Base-by-base conservation (phyloP, 2,797 vertebrate genomes). In the Phalanger gymnotis region DNA sequence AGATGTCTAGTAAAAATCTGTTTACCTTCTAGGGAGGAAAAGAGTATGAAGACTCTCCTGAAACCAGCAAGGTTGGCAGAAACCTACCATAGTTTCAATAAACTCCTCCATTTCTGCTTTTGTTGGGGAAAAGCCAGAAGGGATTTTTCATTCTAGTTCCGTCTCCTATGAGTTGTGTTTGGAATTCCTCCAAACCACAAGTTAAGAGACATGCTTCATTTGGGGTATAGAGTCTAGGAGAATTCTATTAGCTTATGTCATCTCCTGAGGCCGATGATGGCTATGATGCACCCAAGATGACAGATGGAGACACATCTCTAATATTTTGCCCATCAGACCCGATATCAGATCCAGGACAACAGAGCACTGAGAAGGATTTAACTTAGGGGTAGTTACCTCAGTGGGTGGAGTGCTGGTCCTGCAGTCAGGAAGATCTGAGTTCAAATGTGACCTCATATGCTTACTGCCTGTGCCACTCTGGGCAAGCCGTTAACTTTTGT, bases 101-200 rank as follows among this genome's bases (percentile, higher is more conserved):
- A 92, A 92, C 27, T 54, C 94, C n/a, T 16, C 66, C 90, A 92
- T 94, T 25, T 5, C 58, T 94, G 28, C 93, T 92, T 94, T 92
- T 94, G 30, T 90, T 92, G 14, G 55, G 94, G 25, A 7, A 34
- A 93, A n/a, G 90, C 6, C 54, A 93, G 73, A 34, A 6, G 9
- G 58, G 53, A 30, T 81, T 87, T 93, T 55, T 51, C 92, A 22
- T 27, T 93, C 31, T 55, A 31, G 51, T 55, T 92, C 31, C 90
- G 58, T 91, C 92, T 58, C 58, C 55, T 34, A 87, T 54, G 22
- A 90, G 31, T 93, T 12, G 55, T 90, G 11, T 6, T 95, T 92
- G 90, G 34, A 30, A 89, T 87, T 47, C 16, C 40, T 93, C 40
- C 53, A n/a, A 93, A 90, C 92, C 30, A 73, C 27, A 58, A 54